phyloP scores from a whole-genome alignment of 1,140 invertebrate genomes.

The Teleopsis dalmanni region DNA sequence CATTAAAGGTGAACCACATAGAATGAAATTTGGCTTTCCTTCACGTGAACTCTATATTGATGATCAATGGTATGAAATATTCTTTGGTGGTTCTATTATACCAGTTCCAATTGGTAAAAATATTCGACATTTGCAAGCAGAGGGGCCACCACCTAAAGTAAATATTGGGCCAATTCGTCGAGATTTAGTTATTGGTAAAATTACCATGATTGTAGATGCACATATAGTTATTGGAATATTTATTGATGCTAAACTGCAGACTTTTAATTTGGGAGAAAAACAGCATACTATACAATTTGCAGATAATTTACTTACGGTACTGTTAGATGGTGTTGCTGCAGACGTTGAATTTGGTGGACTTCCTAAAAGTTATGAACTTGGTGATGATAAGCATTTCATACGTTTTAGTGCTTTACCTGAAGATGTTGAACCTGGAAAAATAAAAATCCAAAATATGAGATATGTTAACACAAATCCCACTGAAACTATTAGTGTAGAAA shows the following conservation, averaged over 20 bases:
- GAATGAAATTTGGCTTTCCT: slow-evolving; percentile 83
- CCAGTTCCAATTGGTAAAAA: slow-evolving; percentile 74
- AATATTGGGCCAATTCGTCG: slow-evolving; percentile 62
- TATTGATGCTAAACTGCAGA: slow-evolving; percentile 78
- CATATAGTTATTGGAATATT: slow-evolving; percentile 70
- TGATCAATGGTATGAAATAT: slow-evolving; percentile 76
- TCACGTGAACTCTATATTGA: slow-evolving; percentile 88
- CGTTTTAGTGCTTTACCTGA: slow-evolving; percentile 72
- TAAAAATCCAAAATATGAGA: slow-evolving; percentile 63
- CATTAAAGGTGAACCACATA: slow-evolving; percentile 62
- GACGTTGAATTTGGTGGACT: slow-evolving; percentile 85
- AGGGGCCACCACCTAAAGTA: slow-evolving; percentile 80
- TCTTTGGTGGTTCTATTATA: slow-evolving; percentile 84
- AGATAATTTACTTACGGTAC: slow-evolving; percentile 63
- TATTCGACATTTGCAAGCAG: slow-evolving; percentile 65
- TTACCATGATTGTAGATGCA: slow-evolving; percentile 75
- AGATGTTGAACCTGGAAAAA: slow-evolving; percentile 59
- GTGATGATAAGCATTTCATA: slow-evolving; percentile 74
- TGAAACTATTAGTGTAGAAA: background rate
- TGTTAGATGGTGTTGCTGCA: slow-evolving; percentile 78
- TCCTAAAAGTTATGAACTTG: slow-evolving; percentile 77
- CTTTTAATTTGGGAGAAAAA: slow-evolving; percentile 65
- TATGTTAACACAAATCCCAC: slow-evolving; percentile 44
- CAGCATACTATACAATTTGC: slow-evolving; percentile 72
- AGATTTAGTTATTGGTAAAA: slow-evolving; percentile 73